These are phyloP conservation scores for Listronotus oregonensis DNA, from an alignment of 1,140 invertebrate species.

Conservation along the genomic window DNA sequence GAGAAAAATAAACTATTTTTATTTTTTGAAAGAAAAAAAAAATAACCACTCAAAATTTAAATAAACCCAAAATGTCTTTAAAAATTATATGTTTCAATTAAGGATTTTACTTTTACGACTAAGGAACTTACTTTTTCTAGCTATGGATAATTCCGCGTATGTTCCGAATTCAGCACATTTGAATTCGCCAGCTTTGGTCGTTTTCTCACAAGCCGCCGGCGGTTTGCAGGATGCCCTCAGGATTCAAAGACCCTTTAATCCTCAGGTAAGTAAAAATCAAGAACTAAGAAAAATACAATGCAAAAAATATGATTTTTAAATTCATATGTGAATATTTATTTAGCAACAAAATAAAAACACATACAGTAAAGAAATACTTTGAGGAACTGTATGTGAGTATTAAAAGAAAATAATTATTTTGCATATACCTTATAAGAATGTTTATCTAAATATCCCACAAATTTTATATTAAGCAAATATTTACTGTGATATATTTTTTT, in stretches of 20 bases:
- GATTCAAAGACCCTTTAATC: conserved; percentile 75
- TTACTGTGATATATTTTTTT: no score
- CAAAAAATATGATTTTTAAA: no score
- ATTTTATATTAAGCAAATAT: no score
- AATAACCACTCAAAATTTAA: no score
- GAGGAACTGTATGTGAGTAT: conserved; percentile 1
- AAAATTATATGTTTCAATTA: not conserved
- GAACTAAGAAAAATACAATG: no score
- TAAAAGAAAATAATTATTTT: no score
- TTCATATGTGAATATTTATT: no score
- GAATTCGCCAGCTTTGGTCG: conserved; percentile 78
- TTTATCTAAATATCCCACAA: no score
- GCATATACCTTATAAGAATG: no score
- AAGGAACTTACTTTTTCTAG: conserved; percentile 37
- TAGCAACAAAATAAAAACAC: not conserved
- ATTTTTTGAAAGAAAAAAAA: no score
- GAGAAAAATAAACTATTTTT: no score
- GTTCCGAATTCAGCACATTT: conserved; percentile 64
- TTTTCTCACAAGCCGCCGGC: conserved; percentile 76
- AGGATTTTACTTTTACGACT: conserved; percentile 9
- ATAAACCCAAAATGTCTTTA: not conserved
- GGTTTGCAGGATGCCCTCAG: conserved; percentile 74
- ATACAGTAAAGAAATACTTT: not conserved
- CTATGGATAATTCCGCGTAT: conserved; percentile 56
- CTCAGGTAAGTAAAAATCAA: conserved; percentile 59